Percentiles rank a stretch among this genome's conserved stretches.
phyloP scores from a whole-genome alignment of 2,888 invertebrate genomes.

The Bembecia ichneumoniformis region DNA sequence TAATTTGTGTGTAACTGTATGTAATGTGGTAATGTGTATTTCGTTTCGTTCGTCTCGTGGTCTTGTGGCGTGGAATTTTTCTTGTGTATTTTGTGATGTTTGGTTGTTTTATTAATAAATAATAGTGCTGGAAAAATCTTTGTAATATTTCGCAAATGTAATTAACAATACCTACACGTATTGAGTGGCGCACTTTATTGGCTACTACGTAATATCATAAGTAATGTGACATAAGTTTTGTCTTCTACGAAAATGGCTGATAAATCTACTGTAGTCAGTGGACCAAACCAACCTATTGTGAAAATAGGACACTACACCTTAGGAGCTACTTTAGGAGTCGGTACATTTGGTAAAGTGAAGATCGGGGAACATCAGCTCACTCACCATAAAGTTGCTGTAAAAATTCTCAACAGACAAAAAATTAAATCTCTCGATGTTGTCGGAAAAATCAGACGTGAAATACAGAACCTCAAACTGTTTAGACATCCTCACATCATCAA shows the following conservation, averaged over 20 bases:
- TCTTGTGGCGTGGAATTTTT: too few species aligned
- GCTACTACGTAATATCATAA: neutral
- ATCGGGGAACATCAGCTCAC: constrained; percentile 98
- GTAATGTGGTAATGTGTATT: too few species aligned
- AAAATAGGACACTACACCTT: constrained; percentile 98
- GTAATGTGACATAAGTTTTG: neutral
- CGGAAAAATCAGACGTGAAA: constrained; percentile 97
- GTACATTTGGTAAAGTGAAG: constrained; percentile 99
- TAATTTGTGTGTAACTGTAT: too few species aligned
- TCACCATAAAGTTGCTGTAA: constrained; percentile 98
- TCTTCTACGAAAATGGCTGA: constrained; percentile 38
- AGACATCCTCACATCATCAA: constrained; percentile 99
- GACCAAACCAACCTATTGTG: constrained; percentile 80
- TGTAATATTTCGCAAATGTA: too few species aligned
- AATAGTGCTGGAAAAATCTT: too few species aligned
- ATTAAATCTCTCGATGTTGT: constrained; percentile 99
- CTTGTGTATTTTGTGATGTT: too few species aligned
- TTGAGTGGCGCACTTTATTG: neutral
- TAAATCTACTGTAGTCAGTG: constrained; percentile 48
- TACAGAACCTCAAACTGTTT: constrained; percentile 99
- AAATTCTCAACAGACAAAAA: constrained; percentile 97
- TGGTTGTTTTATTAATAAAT: too few species aligned
- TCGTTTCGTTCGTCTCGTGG: too few species aligned
- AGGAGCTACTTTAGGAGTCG: constrained; percentile 90
- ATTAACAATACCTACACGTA: too few species aligned